Base-by-base conservation (phyloP, 2,888 invertebrate genomes). In the Dendrolimus houi region DNA sequence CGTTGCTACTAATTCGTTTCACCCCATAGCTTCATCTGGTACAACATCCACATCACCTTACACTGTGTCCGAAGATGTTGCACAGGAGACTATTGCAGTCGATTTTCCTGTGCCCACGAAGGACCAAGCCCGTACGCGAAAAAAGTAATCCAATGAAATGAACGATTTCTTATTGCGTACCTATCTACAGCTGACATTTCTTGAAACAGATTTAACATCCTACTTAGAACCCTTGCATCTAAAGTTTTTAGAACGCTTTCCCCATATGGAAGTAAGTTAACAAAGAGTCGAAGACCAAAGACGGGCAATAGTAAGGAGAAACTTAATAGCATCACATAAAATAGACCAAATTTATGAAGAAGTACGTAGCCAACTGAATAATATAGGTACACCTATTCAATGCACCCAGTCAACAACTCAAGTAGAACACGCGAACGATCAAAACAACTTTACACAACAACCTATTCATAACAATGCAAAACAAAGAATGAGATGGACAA, bases 151-250 rank as follows among this genome's bases (percentile, higher is more conserved):
- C 10, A 41, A 54, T 40, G 60, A 61, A 47, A 58, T 61, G 58
- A 61, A 61, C 52, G 54, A 14, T 1, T 61, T 61, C 12, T 58
- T 61, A 58, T 52, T 61, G 56, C 60, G 60, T 17, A 56, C 60
- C 14, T 58, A 59, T 14, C 53, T 55, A n/a, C 55, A 53, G 10
- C 2, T 60, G 1, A 61, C 61, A 1, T 52, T 42, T 10, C 1
- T 61, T 8, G 59, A 61, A 55, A 54, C 52, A 10, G 41, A 59
- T 7, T 59, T 59, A 9, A 55, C 52, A 58, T 42, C 58, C 10
- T 60, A 60, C 12, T n/a, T 60, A n/a, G 52, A 54, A 12, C 55
- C 57, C 0, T 17, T 60, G 8, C 57, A 58, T 17, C 8, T 1
- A 1, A 40, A 55, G 52, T 60, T 60, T 40, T 42, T 9, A 2